Evolutionary conservation across 2,888 invertebrate genomes (phyloP), one percentile per base, ranked within the genome.

Genomic region (Anorthoa munda): DNA sequence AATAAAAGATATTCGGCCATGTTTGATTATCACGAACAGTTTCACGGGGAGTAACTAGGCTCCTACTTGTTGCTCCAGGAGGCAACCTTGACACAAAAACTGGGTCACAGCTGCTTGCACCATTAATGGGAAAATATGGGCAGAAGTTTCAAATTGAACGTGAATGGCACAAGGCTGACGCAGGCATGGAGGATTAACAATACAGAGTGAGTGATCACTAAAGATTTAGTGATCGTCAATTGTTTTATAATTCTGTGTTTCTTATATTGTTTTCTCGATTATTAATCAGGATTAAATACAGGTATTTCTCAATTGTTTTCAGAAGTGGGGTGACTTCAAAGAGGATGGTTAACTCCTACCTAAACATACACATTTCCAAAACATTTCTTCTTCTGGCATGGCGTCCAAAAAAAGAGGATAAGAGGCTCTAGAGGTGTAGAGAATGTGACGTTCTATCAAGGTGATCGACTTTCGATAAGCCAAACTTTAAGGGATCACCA

Each of bases 21-120:
- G 68, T 84, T 76, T 84, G 75, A 60, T 66, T 66, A 75, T 59
- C 67, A 55, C 66, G 65, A 72, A 75, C 58, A 68, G 61, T 84
- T 81, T 60, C 66, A 46, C 71, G 39, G 50, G 72, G 70, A 26
- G 17, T 45, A 72, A 56, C 31, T 55, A 63, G 75, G 66, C 31
- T 21, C 73, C 31, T 66, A 85, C 85, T 86, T 85, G 85, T 85
- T 85, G 85, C 86, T 74, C 55, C 45, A 68, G 80, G 81, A 71
- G 53, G 56, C 46, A 72, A 73, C 87, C 85, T 86, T 87, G 83
- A 77, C 87, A 78, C 51, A 18, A 39, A 56, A 87, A 82, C 11
- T 82, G 59, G 85, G 85, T 86, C 85, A 77, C 65, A 78, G 11
- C 55, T 51, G 67, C 45, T 69, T 13, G 65, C 55, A 67, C 59